Evolutionary conservation across 2,797 vertebrate genomes (phyloP).

Genomic region (Pseudomugil tenellus): DNA sequence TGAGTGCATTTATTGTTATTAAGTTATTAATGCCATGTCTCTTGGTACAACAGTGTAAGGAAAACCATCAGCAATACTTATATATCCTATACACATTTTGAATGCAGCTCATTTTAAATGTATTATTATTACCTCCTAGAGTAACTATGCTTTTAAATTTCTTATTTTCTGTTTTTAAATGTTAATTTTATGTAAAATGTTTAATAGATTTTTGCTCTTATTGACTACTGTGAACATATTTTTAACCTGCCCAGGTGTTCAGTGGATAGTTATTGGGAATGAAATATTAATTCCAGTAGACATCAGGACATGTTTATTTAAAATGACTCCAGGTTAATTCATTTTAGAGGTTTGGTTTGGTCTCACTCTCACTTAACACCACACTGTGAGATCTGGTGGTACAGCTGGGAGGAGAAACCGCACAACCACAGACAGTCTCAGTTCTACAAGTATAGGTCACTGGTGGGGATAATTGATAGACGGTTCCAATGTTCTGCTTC

Average conservation of each 20-base stretch:
- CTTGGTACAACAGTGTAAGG: background rate
- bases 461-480: conserved; percentile 71
- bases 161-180: background rate
- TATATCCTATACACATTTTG: background rate
- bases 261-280: too few species aligned
- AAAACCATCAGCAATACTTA: background rate
- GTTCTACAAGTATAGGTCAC: conserved; percentile 57
- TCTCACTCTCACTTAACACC: too few species aligned
- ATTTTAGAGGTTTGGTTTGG: conserved; percentile 1
- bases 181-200: too few species aligned
- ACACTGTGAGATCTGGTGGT: conserved; percentile 8
- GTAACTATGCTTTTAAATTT: background rate
- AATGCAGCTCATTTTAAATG: background rate
- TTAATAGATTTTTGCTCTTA: too few species aligned
- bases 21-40: background rate
- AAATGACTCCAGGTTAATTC: conserved; percentile 14
- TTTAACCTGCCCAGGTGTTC: too few species aligned
- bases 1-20: conserved; percentile 36
- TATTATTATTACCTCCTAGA: too few species aligned
- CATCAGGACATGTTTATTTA: conserved; percentile 17
- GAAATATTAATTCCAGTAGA: too few species aligned
- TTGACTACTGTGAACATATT: too few species aligned
- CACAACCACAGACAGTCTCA: conserved; percentile 27
- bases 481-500: conserved; percentile 53
- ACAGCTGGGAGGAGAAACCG: conserved; percentile 29